Base-by-base conservation (phyloP, 1,140 invertebrate genomes). In the Holcopasites calliopsidis region DNA sequence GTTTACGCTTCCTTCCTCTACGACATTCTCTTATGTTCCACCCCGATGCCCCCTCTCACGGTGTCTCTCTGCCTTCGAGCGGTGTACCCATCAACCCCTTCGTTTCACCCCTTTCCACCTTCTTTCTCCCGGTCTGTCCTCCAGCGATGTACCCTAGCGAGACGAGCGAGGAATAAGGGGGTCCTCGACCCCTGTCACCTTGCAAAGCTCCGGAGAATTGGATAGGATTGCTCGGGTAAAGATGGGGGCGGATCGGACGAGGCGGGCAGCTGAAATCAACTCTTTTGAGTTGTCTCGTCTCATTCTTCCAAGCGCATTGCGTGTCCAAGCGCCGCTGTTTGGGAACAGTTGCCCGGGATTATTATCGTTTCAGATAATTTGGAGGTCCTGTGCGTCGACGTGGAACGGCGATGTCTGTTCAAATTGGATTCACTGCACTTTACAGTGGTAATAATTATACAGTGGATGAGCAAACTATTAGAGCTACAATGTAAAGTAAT, bases 171-270 rank as follows among this genome's bases (percentile, higher is more conserved):
- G 33, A 77, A 58, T 28, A 28, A n/a, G n/a, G 13, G 44, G 55
- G 57, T 75, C 42, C 65, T 75, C 61, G 55, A 68, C 60, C 79
- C 69, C 21, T 60, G 44, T 61, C 60, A 54, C 13, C 23, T 58
- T 23, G 52, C 28, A 33, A 72, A 55, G 21, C 13, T 33, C 31
- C 26, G 49, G 40, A 55, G 49, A 68, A 54, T 52, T 26, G 49
- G 49, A 68, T 49, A 54, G 16, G 31, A 50, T 50, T 21, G n/a
- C 3, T 21, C 2, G 4, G 21, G 0, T n/a, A n/a, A n/a, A 11
- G 4, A 35, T 10, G 11, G 50, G 10, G 33, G 1, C 1, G 52
- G 16, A n/a, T 0, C 0, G 23, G 10, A n/a, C n/a, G 18, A 18
- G 26, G 11, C 1, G 18, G 8, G 21, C 18, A 57, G 38, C 16